Conservation (phyloP, 2,113 vertebrate species). For the Nansenia antarctica region DNA sequence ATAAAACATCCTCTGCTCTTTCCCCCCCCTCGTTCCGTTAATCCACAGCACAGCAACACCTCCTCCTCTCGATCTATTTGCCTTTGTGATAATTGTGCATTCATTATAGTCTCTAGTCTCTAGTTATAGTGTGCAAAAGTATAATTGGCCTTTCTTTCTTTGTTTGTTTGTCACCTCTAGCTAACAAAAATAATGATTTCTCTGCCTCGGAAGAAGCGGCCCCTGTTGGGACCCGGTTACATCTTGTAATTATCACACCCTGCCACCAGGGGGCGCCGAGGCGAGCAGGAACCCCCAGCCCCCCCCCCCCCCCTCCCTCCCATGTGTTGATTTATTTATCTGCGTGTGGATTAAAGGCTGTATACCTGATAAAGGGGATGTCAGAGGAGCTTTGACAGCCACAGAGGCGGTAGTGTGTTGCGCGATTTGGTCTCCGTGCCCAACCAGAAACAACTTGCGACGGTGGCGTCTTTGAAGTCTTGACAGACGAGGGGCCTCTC, state of each 20-base stretch:
- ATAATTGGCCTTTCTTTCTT: no score
- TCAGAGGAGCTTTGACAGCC: slow-evolving; percentile 76
- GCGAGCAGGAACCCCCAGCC: slow-evolving; percentile 40
- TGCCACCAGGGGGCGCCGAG: slow-evolving; percentile 71
- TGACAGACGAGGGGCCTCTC: slow-evolving; percentile 79
- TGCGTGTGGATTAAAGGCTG: slow-evolving; percentile 73
- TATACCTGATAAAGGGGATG: slow-evolving; percentile 79
- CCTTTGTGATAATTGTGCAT: slow-evolving; percentile 47
- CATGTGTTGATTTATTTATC: slow-evolving; percentile 78
- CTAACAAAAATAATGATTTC: background rate
- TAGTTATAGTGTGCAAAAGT: no score
- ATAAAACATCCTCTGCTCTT: slow-evolving; percentile 18
- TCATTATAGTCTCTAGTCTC: slow-evolving; percentile 37
- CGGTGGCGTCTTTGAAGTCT: slow-evolving; percentile 77
- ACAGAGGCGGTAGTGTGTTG: slow-evolving; percentile 74
- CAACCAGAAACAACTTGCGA: slow-evolving; percentile 73
- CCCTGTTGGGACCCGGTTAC: no score
- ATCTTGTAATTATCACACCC: slow-evolving; percentile 55
- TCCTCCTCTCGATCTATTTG: slow-evolving; percentile 4
- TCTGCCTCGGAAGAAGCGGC: background rate
- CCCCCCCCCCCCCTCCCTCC: no score
- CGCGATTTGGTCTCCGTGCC: slow-evolving; percentile 74
- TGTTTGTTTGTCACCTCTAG: background rate
- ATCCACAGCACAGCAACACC: no score
- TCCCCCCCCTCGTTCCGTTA: background rate